phyloP scores from a whole-genome alignment of 2,113 vertebrate species.

The Urocolius indicus region DNA sequence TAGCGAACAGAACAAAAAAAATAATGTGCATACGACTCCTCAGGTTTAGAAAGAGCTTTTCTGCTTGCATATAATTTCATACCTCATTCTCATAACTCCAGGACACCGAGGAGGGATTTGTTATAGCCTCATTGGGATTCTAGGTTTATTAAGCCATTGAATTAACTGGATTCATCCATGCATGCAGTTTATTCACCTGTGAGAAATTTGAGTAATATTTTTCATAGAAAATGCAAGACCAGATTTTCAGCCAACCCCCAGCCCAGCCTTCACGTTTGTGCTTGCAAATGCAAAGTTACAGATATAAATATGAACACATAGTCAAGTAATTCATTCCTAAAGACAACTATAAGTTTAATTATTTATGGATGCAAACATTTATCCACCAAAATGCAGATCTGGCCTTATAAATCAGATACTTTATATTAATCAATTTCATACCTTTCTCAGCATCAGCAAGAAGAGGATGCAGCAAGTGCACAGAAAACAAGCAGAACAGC shows the following conservation, averaged over 20 bases:
- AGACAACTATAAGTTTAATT: neutral
- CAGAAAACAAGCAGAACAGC: neutral
- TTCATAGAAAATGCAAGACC: slow-evolving; percentile 38
- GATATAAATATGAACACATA: slow-evolving; percentile 2
- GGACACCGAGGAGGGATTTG: neutral
- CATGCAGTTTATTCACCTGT: slow-evolving; percentile 47
- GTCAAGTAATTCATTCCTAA: neutral
- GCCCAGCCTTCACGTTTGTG: slow-evolving; percentile 1
- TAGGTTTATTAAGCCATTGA: slow-evolving; percentile 62
- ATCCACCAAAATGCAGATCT: neutral
- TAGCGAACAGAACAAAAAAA: neutral
- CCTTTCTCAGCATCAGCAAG: neutral
- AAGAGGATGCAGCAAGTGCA: neutral
- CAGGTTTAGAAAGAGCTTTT: slow-evolving; percentile 5
- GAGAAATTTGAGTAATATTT: slow-evolving; percentile 42
- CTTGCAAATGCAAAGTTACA: slow-evolving; percentile 21
- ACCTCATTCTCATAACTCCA: slow-evolving; percentile 39
- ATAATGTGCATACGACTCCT: neutral
- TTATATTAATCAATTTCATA: neutral
- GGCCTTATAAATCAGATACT: neutral
- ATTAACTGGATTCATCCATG: slow-evolving; percentile 58
- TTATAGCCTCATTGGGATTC: slow-evolving; percentile 51
- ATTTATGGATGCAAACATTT: slow-evolving; percentile 9
- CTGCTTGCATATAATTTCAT: slow-evolving; percentile 35
- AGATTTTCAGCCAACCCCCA: slow-evolving; percentile 31